A percentile compares a stretch with the other conserved stretches of the same genome.
Evolutionary conservation across 2,797 vertebrate genomes (phyloP).

Genomic region (Danio jaintianensis): DNA sequence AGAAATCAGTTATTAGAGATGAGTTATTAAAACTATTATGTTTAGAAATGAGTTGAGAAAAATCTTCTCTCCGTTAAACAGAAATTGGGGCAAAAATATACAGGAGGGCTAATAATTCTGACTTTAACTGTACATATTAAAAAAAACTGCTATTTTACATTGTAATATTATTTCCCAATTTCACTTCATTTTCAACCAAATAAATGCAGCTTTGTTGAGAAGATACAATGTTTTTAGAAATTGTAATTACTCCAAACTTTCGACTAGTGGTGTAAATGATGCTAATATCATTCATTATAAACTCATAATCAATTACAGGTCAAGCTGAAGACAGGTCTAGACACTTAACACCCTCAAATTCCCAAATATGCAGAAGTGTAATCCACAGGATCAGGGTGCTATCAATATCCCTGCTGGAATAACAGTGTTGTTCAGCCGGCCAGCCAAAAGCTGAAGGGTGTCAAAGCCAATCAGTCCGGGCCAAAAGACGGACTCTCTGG

Average conservation of each 20-base stretch:
- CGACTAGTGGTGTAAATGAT: background rate
- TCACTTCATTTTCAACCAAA: background rate
- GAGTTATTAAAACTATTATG: too few species aligned
- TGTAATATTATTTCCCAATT: background rate
- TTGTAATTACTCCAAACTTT: background rate
- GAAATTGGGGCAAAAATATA: too few species aligned
- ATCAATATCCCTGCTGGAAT: constrained; percentile 21
- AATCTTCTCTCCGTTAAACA: too few species aligned
- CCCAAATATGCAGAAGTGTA: constrained; percentile 23
- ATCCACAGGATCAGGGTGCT: constrained; percentile 20
- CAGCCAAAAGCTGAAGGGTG: constrained; percentile 21
- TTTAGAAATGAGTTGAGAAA: too few species aligned
- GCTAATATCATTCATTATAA: background rate
- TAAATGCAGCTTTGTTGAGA: background rate
- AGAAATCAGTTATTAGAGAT: too few species aligned
- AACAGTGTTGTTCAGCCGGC: constrained; percentile 6
- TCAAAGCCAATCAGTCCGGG: constrained; percentile 15
- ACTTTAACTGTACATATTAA: too few species aligned
- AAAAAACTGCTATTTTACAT: background rate
- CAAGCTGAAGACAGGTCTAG: constrained; percentile 30
- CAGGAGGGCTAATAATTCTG: too few species aligned
- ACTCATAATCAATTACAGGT: constrained; percentile 23
- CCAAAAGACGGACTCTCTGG: background rate
- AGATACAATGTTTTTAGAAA: background rate
- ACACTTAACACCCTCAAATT: constrained; percentile 37